A percentile compares a stretch with the other conserved stretches of the same genome.
These are phyloP conservation scores for Bos taurus DNA, from an alignment of 2,113 vertebrate genomes.

Conservation along the genomic window ARS-UCD2.0 NC_037337.1:55936501-55937000, in stretches of 20 bases:
- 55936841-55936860: rapidly evolving
- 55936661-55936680: not conserved
- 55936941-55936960: not conserved
- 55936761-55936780: not conserved
- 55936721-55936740: not conserved
- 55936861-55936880: not conserved
- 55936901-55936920: not conserved
- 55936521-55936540: not conserved
- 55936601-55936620: not conserved
- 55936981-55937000: not conserved
- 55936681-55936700: not conserved
- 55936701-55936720: not conserved
- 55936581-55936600: not conserved
- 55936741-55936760: not conserved
- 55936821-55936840: not conserved
- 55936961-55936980: not conserved
- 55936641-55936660: not conserved
- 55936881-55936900: not conserved
- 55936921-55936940: not conserved
- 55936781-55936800: not conserved
- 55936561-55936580: not conserved
- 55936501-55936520: not conserved
- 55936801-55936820: not conserved
- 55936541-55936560: not conserved
- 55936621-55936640: not conserved